Evolutionary conservation across 35 echinoderm and acorn worm species (phyloP).

Genomic region (Heliocidaris erythrogramma): DNA sequence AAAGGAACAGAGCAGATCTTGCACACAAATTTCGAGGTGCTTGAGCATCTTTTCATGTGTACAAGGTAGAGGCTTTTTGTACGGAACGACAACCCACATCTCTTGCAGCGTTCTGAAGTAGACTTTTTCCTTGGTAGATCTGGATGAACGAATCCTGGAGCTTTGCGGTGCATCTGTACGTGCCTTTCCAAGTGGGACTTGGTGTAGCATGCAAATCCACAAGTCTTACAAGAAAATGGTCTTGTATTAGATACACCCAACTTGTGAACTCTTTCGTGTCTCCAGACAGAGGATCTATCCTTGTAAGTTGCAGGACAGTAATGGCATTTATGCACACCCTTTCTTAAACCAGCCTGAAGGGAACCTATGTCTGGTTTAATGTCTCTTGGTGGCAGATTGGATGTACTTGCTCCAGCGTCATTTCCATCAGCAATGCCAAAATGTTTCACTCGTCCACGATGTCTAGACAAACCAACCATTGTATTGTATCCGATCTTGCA

Average conservation of each 20-base stretch:
- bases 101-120: conserved; percentile 22
- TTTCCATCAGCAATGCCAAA: neutral
- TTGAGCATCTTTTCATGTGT: conserved; percentile 18
- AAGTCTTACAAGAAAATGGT: conserved; percentile 29
- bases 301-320: conserved; percentile 10
- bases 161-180: conserved; percentile 24
- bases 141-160: neutral
- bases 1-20: conserved; percentile 4
- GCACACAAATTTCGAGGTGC: neutral
- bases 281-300: conserved; percentile 25
- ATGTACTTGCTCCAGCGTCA: neutral
- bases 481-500: conserved; percentile 40
- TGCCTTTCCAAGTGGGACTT: neutral
- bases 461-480: conserved; percentile 22
- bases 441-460: conserved; percentile 22
- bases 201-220: conserved; percentile 1
- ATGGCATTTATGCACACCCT: conserved; percentile 6
- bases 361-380: neutral
- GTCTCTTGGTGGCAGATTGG: neutral
- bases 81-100: conserved; percentile 27
- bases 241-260: conserved; percentile 17
- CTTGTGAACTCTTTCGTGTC: conserved; percentile 42
- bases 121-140: neutral
- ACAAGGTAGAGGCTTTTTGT: conserved; percentile 9
- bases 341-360: neutral